Base-by-base conservation (phyloP, 2,113 vertebrate genomes). In the Oostethus manadensis region DNA sequence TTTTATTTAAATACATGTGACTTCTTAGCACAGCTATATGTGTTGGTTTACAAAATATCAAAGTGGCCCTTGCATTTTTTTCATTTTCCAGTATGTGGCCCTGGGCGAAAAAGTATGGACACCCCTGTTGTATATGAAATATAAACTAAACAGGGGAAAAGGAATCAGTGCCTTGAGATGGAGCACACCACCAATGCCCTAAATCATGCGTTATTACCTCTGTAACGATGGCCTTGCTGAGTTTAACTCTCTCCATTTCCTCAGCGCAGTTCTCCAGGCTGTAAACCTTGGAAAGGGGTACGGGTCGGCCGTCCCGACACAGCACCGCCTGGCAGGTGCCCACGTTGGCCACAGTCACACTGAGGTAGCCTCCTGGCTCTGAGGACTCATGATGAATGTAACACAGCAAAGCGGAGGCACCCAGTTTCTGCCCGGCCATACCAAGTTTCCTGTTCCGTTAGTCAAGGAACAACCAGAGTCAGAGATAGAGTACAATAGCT, bases 391-490 rank as follows among this genome's bases (percentile, higher is more conserved):
- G 94, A 63, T 89, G 94, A 71, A 98, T 89, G 50, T 94, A 97
- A 81, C 95, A 98, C 55, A 98, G 89, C 74, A 98, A 88, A 72
- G 94, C 93, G 14, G 96, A 98, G 15, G 92, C 94, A 17, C 96
- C 95, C 67, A 98, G 89, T 83, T 98, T 98, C 88, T 98, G 96
- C 16, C 95, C 95, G 29, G 93, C 94, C 92, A 94, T 93, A 50
- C 96, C 96, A 46, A 98, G 87, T 86, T 97, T 98, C 85, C 96
- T 98, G 84, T 88, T 3, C 22, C 43, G 46, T 21, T 68, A 23
- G 59, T 62, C 56, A 3, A 3, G 50, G 14, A 64, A 63, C 21
- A 70, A 51, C 7, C 53, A 15, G 3, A 18, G 13, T 55, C 53
- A 40, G 35, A 21, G 13, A 1, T 16, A 49, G 18, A 18, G n/a